phyloP scores from a whole-genome alignment of 2,888 invertebrate genomes.

The Apodemia duryi region DNA sequence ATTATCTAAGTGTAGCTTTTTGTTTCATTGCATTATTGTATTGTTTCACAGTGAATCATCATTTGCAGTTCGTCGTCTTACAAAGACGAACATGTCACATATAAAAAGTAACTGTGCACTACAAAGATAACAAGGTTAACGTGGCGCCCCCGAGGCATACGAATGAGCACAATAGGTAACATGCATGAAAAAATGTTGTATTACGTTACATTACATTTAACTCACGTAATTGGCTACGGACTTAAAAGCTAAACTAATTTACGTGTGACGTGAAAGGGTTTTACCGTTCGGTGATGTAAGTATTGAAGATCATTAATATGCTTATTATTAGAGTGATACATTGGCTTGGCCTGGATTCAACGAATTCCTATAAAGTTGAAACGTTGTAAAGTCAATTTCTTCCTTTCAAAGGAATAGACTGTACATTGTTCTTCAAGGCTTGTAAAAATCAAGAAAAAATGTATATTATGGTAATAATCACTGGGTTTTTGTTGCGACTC shows the following conservation, averaged over 20 bases:
- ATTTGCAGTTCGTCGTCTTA: not conserved
- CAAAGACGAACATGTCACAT: not conserved
- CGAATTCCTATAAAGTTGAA: too few relatives aligned
- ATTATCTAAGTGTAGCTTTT: too few relatives aligned
- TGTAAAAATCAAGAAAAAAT: too few relatives aligned
- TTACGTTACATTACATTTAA: slow-evolving; percentile 28
- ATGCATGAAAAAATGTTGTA: slow-evolving; percentile 34
- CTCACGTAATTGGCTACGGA: slow-evolving; percentile 36
- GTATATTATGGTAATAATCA: too few relatives aligned
- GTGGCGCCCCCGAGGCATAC: slow-evolving; percentile 51
- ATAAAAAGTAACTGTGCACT: slow-evolving; percentile 33
- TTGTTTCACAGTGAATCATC: not conserved
- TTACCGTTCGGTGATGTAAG: slow-evolving; percentile 30
- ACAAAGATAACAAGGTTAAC: slow-evolving; percentile 65
- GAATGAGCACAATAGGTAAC: slow-evolving; percentile 27
- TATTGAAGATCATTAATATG: not conserved
- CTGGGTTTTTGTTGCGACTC: too few relatives aligned
- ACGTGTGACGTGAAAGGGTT: slow-evolving; percentile 7
- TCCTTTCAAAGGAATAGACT: too few relatives aligned
- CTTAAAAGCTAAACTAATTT: slow-evolving; percentile 3
- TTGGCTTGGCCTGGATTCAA: too few relatives aligned
- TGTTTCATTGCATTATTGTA: too few relatives aligned
- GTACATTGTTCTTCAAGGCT: too few relatives aligned
- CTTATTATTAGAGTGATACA: not conserved
- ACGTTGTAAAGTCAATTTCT: too few relatives aligned